Percentiles rank a stretch among this genome's conserved stretches.
Conservation (phyloP, 1,140 invertebrate genomes). For the Trialeurodes vaporariorum region DNA sequence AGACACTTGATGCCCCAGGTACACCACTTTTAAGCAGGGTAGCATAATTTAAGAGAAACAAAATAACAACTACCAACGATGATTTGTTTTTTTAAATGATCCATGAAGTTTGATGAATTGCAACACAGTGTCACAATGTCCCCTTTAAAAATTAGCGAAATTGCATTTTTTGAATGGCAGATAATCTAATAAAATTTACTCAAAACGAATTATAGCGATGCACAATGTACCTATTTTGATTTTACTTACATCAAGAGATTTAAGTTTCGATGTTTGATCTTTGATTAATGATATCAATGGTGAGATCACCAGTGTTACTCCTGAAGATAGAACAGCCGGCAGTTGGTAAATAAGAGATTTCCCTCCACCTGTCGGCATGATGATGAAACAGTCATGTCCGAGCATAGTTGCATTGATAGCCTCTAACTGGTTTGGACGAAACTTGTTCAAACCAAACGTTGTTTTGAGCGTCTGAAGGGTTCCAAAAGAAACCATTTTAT, state of each 20-base stretch:
- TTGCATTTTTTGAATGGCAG: too few species aligned
- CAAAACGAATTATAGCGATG: neutral
- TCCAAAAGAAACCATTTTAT: too few species aligned
- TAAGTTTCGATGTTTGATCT: constrained; percentile 85
- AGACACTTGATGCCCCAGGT: too few species aligned
- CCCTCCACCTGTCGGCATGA: constrained; percentile 97
- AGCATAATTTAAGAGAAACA: too few species aligned
- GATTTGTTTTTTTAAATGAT: too few species aligned
- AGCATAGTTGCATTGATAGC: constrained; percentile 85
- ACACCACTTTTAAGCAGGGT: too few species aligned
- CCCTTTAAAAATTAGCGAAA: too few species aligned
- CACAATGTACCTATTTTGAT: constrained; percentile 13
- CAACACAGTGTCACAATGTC: too few species aligned
- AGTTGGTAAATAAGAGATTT: constrained; percentile 97
- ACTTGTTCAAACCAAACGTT: constrained; percentile 69
- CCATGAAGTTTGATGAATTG: too few species aligned
- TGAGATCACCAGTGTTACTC: constrained; percentile 85
- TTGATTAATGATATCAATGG: constrained; percentile 87
- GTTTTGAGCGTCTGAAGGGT: neutral
- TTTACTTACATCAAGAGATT: constrained; percentile 59
- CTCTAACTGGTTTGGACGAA: constrained; percentile 83
- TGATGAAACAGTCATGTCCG: constrained; percentile 78
- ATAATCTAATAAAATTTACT: constrained; percentile 2
- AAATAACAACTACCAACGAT: too few species aligned
- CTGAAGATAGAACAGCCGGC: constrained; percentile 53